phyloP scores from a whole-genome alignment of 2,888 invertebrate genomes.

The Euzophera pinguis region DNA sequence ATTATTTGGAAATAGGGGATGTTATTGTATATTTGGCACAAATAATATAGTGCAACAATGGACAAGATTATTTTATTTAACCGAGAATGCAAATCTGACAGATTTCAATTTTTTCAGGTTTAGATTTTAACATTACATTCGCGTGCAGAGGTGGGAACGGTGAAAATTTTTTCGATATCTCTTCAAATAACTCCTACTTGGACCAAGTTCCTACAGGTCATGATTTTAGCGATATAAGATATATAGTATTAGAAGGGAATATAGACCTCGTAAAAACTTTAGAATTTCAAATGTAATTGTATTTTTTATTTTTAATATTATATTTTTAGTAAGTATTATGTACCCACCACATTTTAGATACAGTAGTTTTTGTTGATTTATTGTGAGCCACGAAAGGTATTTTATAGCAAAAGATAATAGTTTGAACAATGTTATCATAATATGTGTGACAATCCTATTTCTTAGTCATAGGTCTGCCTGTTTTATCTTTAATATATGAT shows the following conservation, averaged over 20 bases:
- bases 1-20: no score
- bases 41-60: no score
- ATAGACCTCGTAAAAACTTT: neutral
- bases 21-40: no score
- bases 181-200: neutral
- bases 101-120: neutral
- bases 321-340: neutral
- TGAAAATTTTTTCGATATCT: constrained; percentile 1
- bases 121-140: constrained; percentile 1
- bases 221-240: constrained; percentile 1
- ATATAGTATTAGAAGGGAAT: constrained; percentile 7
- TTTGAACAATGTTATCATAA: no score
- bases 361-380: neutral
- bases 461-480: no score
- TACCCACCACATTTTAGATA: neutral
- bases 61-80: no score
- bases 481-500: no score
- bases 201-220: neutral
- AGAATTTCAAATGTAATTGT: constrained; percentile 4
- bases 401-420: no score
- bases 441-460: no score
- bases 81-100: no score
- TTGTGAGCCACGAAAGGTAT: no score
- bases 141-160: constrained; percentile 3
- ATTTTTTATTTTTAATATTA: neutral